phyloP scores from a whole-genome alignment of 2,113 vertebrate genomes.

The Anas platyrhynchos region DNA sequence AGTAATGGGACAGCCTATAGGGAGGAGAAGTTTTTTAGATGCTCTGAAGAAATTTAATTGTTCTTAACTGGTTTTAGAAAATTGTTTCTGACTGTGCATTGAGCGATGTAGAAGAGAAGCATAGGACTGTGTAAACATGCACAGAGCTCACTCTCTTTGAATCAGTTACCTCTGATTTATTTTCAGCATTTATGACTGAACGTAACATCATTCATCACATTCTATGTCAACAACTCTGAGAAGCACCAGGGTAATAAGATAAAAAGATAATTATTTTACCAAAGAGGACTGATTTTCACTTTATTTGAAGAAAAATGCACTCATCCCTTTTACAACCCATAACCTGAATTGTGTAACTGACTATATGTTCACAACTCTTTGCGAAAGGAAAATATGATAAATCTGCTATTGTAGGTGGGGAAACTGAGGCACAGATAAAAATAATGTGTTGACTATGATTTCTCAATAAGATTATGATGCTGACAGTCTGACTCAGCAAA shows the following conservation, averaged over 20 bases:
- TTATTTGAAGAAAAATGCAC: background rate
- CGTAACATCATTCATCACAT: background rate
- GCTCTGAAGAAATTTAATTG: background rate
- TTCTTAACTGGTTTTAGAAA: background rate
- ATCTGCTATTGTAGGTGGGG: background rate
- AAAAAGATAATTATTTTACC: background rate
- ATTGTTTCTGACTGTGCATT: background rate
- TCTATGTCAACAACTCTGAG: background rate
- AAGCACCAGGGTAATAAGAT: background rate
- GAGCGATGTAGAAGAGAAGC: background rate
- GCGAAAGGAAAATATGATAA: background rate
- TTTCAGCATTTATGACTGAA: background rate
- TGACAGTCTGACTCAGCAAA: background rate
- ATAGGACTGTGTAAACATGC: rapidly evolving
- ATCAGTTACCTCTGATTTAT: background rate
- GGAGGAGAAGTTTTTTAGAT: background rate
- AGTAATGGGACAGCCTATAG: rapidly evolving
- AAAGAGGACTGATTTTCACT: background rate
- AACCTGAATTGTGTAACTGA: background rate
- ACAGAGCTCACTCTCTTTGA: background rate
- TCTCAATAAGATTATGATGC: rapidly evolving
- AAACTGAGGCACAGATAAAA: background rate
- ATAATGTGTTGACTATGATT: rapidly evolving
- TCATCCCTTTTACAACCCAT: rapidly evolving
- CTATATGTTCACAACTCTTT: rapidly evolving